These are phyloP conservation scores for Tragulus kanchil DNA, from an alignment of 2,113 vertebrate genomes.

Conservation along the genomic window DNA sequence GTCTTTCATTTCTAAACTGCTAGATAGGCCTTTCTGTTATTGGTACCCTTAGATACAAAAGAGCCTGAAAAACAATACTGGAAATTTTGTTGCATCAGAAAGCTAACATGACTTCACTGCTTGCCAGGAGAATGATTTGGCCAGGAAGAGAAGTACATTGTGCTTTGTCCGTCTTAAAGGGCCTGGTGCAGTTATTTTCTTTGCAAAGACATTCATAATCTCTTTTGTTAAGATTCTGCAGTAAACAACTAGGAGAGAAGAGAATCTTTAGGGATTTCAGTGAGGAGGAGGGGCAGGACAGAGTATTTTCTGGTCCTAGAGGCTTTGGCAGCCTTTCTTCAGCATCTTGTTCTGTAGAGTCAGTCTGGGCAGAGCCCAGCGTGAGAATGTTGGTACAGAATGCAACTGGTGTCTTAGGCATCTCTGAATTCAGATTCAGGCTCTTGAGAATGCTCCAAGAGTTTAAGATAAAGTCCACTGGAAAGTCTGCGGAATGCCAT, in stretches of 20 bases:
- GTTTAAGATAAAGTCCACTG: neutral
- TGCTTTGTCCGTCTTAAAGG: neutral
- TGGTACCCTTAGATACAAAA: neutral
- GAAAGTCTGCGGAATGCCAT: neutral
- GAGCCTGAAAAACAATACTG: neutral
- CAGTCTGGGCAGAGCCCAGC: neutral
- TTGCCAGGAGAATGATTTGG: neutral
- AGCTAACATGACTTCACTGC: neutral
- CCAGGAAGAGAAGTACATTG: neutral
- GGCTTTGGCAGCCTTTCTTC: conserved; percentile 23
- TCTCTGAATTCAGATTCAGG: neutral
- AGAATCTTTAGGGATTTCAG: neutral
- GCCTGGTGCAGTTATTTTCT: neutral
- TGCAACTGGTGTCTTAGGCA: neutral
- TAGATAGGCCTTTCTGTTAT: neutral
- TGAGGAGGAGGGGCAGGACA: neutral
- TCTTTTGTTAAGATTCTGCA: neutral
- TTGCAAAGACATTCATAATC: neutral
- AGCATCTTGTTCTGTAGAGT: conserved; percentile 26
- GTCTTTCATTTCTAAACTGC: neutral
- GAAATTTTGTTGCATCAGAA: neutral
- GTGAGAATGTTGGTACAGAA: neutral
- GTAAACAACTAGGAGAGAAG: neutral
- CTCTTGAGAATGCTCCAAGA: neutral
- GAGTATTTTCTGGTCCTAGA: neutral